Evolutionary conservation across 1,140 invertebrate species (phyloP), one percentile per base, ranked within the genome.

Genomic region (Platorchestia sp.): DNA sequence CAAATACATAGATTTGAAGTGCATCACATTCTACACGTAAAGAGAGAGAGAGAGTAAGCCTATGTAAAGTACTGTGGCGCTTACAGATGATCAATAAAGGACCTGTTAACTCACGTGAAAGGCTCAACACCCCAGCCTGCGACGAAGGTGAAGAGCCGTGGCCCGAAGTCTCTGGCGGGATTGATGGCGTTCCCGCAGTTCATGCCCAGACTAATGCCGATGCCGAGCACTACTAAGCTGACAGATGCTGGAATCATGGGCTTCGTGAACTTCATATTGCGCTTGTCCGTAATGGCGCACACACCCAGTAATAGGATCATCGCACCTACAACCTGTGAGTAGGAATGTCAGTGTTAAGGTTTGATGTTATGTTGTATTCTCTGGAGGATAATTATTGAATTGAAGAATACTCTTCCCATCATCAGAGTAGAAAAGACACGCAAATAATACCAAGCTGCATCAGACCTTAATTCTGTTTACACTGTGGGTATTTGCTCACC

Each of bases 161-260:
- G 98, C 0, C 97, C 97, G 10, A 98, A 97, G 96, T 98, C 98
- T 93, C 98, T 96, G 16, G 98, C 98, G 19, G 98, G 98, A 97
- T 98, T 98, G 93, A 98, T 97, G 7, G 98, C 97, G 95, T 97
- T 98, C 42, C 98, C 98, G 96, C 97, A 98, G 97, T 98, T 98
- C 47, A 97, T 96, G n/a, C 97, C 97, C 96, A 98, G 98, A 36
- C 97, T 97, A 96, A 98, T 97, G 42, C 97, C 97, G 95, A 98
- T 97, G 43, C 97, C 97, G 40, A 97, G 96, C 41, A 98, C 97
- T 7, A 97, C 95, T 22, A 98, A 96, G 7, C 98, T 98, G 42
- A 98, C 97, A 51, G 97, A 96, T n/a, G 98, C 96, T 0, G 98
- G 98, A 42, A 97, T 96, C 42, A 97, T 95, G 22, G 96, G 96